Percentiles rank a stretch among this genome's conserved stretches.
phyloP scores from a whole-genome alignment of 2,797 vertebrate species.

The Lutjanus argentimaculatus region DNA sequence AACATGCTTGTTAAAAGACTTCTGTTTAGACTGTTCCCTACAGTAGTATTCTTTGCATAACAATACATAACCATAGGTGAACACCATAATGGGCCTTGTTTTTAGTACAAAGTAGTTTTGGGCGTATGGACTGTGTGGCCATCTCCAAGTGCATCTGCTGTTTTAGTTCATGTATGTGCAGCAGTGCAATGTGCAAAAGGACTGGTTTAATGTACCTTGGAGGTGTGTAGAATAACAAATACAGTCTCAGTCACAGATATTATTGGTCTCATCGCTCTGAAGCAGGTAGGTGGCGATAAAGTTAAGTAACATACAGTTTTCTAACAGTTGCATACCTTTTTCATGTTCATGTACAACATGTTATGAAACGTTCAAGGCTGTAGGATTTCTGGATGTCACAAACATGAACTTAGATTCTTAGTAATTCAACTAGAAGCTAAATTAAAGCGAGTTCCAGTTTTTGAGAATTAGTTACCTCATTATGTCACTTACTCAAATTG shows the following conservation, averaged over 20 bases:
- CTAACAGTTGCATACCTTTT: too few relatives aligned
- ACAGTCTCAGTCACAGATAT: too few relatives aligned
- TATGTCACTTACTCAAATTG: too few relatives aligned
- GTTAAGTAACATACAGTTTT: too few relatives aligned
- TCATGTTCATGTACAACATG: too few relatives aligned
- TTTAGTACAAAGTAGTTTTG: neutral
- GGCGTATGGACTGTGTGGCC: neutral
- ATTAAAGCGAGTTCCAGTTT: too few relatives aligned
- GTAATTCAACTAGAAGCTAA: too few relatives aligned
- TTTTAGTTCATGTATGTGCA: neutral
- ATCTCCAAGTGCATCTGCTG: neutral
- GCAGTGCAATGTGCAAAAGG: neutral
- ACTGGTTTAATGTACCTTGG: neutral
- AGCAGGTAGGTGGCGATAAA: too few relatives aligned
- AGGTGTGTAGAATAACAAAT: neutral
- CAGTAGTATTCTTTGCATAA: neutral
- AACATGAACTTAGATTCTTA: too few relatives aligned
- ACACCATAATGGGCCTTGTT: neutral
- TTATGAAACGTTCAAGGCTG: too few relatives aligned
- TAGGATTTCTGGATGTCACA: too few relatives aligned
- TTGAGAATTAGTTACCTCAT: too few relatives aligned
- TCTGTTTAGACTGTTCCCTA: neutral
- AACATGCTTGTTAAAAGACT: constrained; percentile 6
- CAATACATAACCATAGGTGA: neutral
- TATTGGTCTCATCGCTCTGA: neutral